Percentiles rank a stretch among this genome's conserved stretches.
Conservation (phyloP, 2,797 vertebrate species). For the Echeneis naucrates region DNA sequence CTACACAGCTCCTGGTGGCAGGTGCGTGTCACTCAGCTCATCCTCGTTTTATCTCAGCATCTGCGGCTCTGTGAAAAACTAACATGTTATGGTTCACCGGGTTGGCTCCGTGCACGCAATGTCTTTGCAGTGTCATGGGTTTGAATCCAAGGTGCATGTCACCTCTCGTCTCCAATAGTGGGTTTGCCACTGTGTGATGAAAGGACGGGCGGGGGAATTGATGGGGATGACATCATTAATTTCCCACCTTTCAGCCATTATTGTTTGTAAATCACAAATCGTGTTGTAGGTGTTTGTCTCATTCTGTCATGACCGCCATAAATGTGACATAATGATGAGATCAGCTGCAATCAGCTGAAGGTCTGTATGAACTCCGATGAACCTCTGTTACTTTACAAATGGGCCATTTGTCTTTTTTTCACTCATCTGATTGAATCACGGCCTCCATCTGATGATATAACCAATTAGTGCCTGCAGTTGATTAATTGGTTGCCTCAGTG, state of each 20-base stretch:
- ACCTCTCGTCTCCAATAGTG: neutral
- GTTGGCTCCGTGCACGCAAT: slow-evolving; percentile 36
- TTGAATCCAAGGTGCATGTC: slow-evolving; percentile 33
- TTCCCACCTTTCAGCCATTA: slow-evolving; percentile 10
- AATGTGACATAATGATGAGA: slow-evolving; percentile 51
- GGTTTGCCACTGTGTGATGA: neutral
- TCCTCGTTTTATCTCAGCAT: slow-evolving; percentile 58
- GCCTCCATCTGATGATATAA: slow-evolving; percentile 73
- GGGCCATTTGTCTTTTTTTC: slow-evolving; percentile 35
- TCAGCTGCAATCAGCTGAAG: slow-evolving; percentile 43
- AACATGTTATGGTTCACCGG: slow-evolving; percentile 45
- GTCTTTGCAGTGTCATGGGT: slow-evolving; percentile 42
- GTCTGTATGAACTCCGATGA: slow-evolving; percentile 41
- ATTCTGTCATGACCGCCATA: slow-evolving; percentile 40
- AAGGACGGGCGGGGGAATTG: slow-evolving; percentile 6
- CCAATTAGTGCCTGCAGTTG: slow-evolving; percentile 71
- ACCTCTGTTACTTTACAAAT: slow-evolving; percentile 37
- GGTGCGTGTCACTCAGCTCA: slow-evolving; percentile 82
- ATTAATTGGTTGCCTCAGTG: slow-evolving; percentile 71
- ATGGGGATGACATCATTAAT: slow-evolving; percentile 22
- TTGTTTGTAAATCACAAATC: slow-evolving; percentile 28
- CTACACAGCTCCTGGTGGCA: slow-evolving; percentile 94
- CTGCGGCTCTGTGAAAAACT: slow-evolving; percentile 59
- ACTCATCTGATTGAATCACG: slow-evolving; percentile 64
- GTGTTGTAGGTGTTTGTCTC: slow-evolving; percentile 32